Evolutionary conservation across 1,140 invertebrate genomes (phyloP), one percentile per base, ranked within the genome.

Genomic region (Anastrepha ludens): DNA sequence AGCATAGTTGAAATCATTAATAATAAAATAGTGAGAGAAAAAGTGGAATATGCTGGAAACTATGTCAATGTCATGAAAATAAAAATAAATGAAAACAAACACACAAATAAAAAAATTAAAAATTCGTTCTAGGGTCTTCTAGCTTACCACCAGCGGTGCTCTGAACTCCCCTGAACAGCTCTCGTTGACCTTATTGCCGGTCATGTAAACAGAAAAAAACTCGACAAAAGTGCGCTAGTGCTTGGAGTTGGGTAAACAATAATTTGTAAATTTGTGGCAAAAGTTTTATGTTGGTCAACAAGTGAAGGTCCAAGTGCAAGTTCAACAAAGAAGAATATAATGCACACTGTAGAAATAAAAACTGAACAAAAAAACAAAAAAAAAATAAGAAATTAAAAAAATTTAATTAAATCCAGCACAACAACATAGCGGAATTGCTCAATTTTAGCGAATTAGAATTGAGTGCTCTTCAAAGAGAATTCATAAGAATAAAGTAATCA

Each of bases 271-370:
- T 55, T 55, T 55, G 20, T n/a, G 17, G 74, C 7, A 55, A 81
- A 81, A 81, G 44, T 81, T 81, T 29, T 50, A 7, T 39, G 44
- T 50, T 55, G 44, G 17, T 6, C 64, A 11, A n/a, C 3, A 20
- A 81, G n/a, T 81, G 47, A 55, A 78, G 29, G n/a, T 81, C 47
- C 17, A 81, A 81, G 74, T 81, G 74, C 44, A 81, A 58, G 74
- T 55, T 81, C 47, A 81, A 81, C 47, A 81, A 58, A 39, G 29
- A 13, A 55, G n/a, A 15, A 74, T 41, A 74, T 74, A 74, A 81
- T 55, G 6, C 29, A 55, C 50, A 59, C n/a, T 50, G n/a, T 62
- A 86, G 62, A 86, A 13, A 20, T 29, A 81, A 81, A 2, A 55
- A 55, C 6, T 55, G 6, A 55, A 55, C 5, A 55, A 7, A 55